Percentiles rank a stretch among this genome's conserved stretches.
Evolutionary conservation across 2,113 vertebrate species (phyloP).

Genomic region (Oreochromis tanganicae): DNA sequence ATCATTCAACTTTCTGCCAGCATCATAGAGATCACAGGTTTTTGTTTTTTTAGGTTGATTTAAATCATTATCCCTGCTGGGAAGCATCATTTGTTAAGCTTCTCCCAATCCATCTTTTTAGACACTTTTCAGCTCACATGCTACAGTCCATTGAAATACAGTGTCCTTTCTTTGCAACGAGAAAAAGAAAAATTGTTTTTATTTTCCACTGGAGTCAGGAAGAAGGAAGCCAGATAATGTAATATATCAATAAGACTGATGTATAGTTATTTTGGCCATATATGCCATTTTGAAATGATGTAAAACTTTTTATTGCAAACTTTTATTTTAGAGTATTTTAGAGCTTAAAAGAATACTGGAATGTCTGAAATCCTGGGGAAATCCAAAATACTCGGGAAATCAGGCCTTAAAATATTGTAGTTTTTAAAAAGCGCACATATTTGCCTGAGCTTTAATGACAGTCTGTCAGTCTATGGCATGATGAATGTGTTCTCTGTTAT

Average conservation of each 20-base stretch:
- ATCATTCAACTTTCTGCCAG: constrained; percentile 40
- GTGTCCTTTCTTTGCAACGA: background rate
- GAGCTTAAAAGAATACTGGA: background rate
- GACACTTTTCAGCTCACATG: background rate
- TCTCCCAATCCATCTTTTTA: background rate
- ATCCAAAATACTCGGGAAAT: background rate
- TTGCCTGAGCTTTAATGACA: background rate
- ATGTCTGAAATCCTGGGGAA: background rate
- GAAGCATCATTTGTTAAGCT: background rate
- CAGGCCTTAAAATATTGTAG: no score
- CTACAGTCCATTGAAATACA: background rate
- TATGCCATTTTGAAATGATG: background rate
- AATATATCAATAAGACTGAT: background rate
- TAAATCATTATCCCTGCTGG: constrained; percentile 19
- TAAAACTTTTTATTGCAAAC: background rate
- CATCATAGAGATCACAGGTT: constrained; percentile 3
- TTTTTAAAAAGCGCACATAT: background rate
- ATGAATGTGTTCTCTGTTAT: constrained; percentile 52
- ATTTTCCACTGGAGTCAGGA: background rate
- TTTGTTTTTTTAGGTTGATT: background rate
- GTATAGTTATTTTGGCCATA: background rate
- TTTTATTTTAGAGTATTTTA: background rate
- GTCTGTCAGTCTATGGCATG: constrained; percentile 5
- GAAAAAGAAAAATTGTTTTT: background rate
- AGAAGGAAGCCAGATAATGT: background rate